These are phyloP conservation scores for Myotis yumanensis DNA, from an alignment of 2,113 vertebrate genomes.

Conservation along the genomic window DNA sequence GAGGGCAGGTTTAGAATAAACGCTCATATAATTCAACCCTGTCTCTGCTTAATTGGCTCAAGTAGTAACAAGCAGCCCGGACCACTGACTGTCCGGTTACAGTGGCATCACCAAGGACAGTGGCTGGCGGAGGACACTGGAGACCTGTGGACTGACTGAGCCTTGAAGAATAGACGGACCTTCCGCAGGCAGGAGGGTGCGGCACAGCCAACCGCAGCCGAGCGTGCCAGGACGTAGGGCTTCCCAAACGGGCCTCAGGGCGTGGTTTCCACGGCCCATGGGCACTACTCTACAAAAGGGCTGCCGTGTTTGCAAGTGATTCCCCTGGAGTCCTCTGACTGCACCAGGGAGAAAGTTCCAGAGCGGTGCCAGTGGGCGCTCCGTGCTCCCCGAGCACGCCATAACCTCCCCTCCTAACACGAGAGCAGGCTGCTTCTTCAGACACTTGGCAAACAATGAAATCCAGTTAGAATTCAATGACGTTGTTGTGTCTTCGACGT, in stretches of 20 bases:
- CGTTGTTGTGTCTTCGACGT: not conserved
- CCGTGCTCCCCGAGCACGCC: not conserved
- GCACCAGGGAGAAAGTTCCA: not conserved
- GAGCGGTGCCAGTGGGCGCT: not conserved
- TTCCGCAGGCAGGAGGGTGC: not conserved
- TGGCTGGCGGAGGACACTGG: not conserved
- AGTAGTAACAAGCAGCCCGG: too few species aligned
- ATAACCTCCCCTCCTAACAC: not conserved
- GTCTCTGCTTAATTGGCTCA: too few species aligned
- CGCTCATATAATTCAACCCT: too few species aligned
- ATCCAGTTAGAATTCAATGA: not conserved
- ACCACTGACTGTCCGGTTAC: not conserved
- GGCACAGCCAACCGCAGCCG: not conserved
- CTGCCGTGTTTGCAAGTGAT: not conserved
- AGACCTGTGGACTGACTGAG: not conserved
- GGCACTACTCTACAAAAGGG: not conserved
- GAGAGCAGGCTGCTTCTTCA: not conserved
- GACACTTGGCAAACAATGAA: not conserved
- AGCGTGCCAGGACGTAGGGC: not conserved
- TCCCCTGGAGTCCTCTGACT: not conserved
- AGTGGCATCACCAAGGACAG: not conserved
- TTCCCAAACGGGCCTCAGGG: rapidly evolving
- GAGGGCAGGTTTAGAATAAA: too few species aligned
- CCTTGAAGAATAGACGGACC: not conserved
- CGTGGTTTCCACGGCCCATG: rapidly evolving